Percentiles rank a stretch among this genome's conserved stretches.
Evolutionary conservation across 2,113 vertebrate species (phyloP).

Genomic region (Centropus bengalensis): DNA sequence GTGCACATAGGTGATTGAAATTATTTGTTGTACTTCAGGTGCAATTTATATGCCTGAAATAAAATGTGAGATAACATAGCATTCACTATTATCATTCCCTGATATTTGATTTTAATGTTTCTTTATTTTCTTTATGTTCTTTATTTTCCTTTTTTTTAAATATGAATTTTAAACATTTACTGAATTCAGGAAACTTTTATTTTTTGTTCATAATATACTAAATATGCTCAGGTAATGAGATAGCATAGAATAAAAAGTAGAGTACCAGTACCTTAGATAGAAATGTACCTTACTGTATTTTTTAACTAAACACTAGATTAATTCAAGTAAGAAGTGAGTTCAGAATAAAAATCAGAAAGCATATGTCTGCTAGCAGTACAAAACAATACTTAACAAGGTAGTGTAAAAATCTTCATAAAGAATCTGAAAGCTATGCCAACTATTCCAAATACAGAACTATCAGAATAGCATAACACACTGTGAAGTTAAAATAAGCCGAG

Average conservation of each 20-base stretch:
- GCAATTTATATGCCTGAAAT: not conserved
- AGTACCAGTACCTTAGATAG: not conserved
- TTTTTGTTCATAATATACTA: not conserved
- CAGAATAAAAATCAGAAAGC: not conserved
- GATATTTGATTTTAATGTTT: not conserved
- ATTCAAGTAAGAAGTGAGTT: not conserved
- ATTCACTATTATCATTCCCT: not conserved
- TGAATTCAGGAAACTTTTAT: too few relatives aligned
- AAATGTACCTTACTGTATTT: not conserved
- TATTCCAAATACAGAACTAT: not conserved
- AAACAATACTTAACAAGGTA: not conserved
- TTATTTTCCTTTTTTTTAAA: not conserved
- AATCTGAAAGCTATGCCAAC: not conserved
- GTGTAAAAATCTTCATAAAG: not conserved
- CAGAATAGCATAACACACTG: not conserved
- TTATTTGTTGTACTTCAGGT: not conserved
- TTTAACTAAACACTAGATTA: not conserved
- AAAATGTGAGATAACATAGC: not conserved
- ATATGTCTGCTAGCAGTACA: not conserved
- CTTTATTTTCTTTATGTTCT: not conserved
- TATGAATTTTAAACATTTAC: not conserved
- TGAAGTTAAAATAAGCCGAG: not conserved
- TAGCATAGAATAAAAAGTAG: not conserved
- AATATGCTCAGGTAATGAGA: not conserved
- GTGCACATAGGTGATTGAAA: not conserved